phyloP scores from a whole-genome alignment of 1,140 invertebrate species.

The Schlechtendalia chinensis region DNA sequence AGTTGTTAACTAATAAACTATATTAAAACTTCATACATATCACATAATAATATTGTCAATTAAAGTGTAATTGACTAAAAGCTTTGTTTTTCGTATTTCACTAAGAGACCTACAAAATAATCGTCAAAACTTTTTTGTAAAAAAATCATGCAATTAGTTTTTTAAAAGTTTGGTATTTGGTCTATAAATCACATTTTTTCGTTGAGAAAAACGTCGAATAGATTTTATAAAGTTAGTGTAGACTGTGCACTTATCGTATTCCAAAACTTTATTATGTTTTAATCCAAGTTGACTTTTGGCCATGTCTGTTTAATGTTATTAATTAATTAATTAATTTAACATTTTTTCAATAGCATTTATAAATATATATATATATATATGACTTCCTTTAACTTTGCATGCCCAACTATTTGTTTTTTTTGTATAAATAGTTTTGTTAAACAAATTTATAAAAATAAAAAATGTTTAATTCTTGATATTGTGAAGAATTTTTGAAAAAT shows the following conservation, averaged over 20 bases:
- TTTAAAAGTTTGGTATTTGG: neutral
- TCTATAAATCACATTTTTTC: slow-evolving; percentile 12
- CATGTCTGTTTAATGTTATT: neutral
- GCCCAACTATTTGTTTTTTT: too few species aligned
- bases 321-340: neutral
- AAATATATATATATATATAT: too few species aligned
- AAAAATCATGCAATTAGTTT: neutral
- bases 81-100: neutral
- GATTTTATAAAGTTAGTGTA: slow-evolving; percentile 16
- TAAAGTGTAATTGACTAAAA: neutral
- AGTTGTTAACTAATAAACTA: too few species aligned
- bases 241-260: neutral
- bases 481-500: neutral
- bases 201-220: neutral
- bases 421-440: neutral
- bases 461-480: neutral
- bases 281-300: neutral
- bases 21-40: too few species aligned
- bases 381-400: too few species aligned
- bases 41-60: too few species aligned
- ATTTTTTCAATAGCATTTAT: too few species aligned
- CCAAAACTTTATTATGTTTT: neutral
- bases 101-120: neutral
- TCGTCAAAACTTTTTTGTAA: neutral
- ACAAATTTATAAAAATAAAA: neutral